Percentiles rank a stretch among this genome's conserved stretches.
These are phyloP conservation scores for Chionis minor DNA, from an alignment of 2,113 vertebrate genomes.

Conservation along the genomic window DNA sequence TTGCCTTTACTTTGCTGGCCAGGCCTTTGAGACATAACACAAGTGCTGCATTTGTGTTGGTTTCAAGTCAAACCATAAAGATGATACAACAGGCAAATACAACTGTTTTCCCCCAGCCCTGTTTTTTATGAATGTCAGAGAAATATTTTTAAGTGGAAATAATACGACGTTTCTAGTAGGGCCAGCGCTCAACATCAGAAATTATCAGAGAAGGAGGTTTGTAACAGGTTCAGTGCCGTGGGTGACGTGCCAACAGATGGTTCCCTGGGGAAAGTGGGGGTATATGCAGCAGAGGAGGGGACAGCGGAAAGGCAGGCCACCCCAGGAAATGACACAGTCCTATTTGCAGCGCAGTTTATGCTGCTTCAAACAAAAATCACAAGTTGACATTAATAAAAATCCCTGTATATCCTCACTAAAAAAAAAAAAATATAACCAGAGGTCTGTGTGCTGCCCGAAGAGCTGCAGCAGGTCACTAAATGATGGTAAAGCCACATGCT, in stretches of 20 bases:
- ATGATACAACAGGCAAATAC: not conserved
- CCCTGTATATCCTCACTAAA: not conserved
- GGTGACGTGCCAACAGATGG: not conserved
- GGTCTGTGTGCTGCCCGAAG: not conserved
- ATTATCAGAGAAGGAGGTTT: not conserved
- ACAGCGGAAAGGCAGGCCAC: not conserved
- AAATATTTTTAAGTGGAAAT: not conserved
- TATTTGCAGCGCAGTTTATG: not conserved
- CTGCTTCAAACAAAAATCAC: not conserved
- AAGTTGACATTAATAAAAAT: not conserved
- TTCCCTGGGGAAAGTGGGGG: not conserved
- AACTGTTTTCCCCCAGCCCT: not conserved
- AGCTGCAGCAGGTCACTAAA: not conserved
- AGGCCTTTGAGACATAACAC: not conserved
- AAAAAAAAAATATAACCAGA: not conserved
- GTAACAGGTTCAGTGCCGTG: not conserved
- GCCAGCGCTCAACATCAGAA: not conserved
- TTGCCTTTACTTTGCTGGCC: not conserved
- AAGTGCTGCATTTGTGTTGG: not conserved
- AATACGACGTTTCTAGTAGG: not conserved
- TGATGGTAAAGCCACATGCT: not conserved
- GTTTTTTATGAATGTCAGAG: not conserved
- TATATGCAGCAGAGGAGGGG: not conserved
- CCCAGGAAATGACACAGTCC: not conserved
- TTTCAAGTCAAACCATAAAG: not conserved